These are phyloP conservation scores for Aleiodes leptofemur DNA, from an alignment of 2,888 invertebrate genomes.

Conservation along the genomic window DNA sequence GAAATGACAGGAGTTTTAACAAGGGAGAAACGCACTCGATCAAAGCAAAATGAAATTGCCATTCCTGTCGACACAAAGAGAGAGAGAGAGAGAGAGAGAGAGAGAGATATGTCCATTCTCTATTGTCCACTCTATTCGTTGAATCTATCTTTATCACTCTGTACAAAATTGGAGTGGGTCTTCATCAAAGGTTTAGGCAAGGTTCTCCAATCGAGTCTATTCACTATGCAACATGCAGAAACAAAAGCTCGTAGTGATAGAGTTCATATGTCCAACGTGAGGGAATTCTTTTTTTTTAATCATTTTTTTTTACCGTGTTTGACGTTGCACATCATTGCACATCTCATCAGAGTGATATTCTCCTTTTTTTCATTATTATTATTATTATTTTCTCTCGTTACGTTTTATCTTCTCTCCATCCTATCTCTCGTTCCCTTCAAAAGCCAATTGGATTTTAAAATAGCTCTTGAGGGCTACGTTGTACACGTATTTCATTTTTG, in stretches of 20 bases:
- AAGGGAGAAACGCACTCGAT: slow-evolving; percentile 33
- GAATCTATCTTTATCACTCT: neutral
- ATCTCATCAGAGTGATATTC: slow-evolving; percentile 12
- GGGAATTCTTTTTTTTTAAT: slow-evolving; percentile 33
- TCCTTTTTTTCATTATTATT: slow-evolving; percentile 22
- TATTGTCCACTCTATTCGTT: slow-evolving; percentile 26
- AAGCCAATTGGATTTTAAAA: slow-evolving; percentile 35
- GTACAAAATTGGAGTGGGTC: too few relatives aligned
- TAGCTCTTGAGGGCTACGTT: slow-evolving; percentile 14
- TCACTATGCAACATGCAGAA: slow-evolving; percentile 13
- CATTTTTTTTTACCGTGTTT: slow-evolving; percentile 23
- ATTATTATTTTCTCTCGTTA: slow-evolving; percentile 27
- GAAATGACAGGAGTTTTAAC: slow-evolving; percentile 24
- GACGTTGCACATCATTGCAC: slow-evolving; percentile 29
- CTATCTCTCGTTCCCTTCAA: slow-evolving; percentile 23
- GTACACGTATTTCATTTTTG: slow-evolving; percentile 25
- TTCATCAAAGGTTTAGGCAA: neutral
- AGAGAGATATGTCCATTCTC: slow-evolving; percentile 6
- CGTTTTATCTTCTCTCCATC: slow-evolving; percentile 46
- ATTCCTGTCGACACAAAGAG: slow-evolving; percentile 8
- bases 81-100: neutral
- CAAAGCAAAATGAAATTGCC: slow-evolving; percentile 35
- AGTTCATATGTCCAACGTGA: slow-evolving; percentile 25
- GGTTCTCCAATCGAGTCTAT: neutral
- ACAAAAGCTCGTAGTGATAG: slow-evolving; percentile 22